These are phyloP conservation scores for Eleginops maclovinus DNA, from an alignment of 2,113 vertebrate genomes.

Conservation along the genomic window DNA sequence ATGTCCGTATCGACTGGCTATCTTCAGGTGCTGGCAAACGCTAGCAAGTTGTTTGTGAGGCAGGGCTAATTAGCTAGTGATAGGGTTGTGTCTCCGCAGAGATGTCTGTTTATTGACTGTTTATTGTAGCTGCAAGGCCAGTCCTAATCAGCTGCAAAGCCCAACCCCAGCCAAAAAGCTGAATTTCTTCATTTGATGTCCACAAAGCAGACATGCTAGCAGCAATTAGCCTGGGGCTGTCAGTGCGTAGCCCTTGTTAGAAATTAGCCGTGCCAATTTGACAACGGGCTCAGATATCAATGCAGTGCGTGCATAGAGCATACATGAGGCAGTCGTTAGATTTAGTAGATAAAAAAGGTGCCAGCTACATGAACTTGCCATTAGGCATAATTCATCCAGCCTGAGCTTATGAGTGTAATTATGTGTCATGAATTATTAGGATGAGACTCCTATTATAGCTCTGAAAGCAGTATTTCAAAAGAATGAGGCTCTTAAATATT, in stretches of 20 bases:
- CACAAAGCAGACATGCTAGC: slow-evolving; percentile 66
- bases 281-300: slow-evolving; percentile 53
- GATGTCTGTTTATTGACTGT: slow-evolving; percentile 75
- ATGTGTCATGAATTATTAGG: slow-evolving; percentile 70
- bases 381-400: slow-evolving; percentile 60
- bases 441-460: slow-evolving; percentile 68
- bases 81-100: slow-evolving; percentile 64
- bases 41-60: slow-evolving; percentile 62
- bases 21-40: slow-evolving; percentile 55
- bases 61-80: slow-evolving; percentile 68
- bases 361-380: slow-evolving; percentile 61
- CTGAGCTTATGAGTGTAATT: slow-evolving; percentile 67
- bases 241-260: slow-evolving; percentile 71
- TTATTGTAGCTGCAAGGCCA: slow-evolving; percentile 72
- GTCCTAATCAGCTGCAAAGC: slow-evolving; percentile 59
- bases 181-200: slow-evolving; percentile 72
- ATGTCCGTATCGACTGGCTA: slow-evolving; percentile 49
- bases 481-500: slow-evolving; percentile 72
- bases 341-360: slow-evolving; percentile 54
- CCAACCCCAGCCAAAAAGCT: slow-evolving; percentile 57
- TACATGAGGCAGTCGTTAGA: slow-evolving; percentile 30
- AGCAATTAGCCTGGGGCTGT: slow-evolving; percentile 75
- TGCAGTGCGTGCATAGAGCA: slow-evolving; percentile 26
- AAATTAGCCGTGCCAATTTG: slow-evolving; percentile 65
- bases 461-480: slow-evolving; percentile 59